Base-by-base conservation (phyloP, 1,140 invertebrate genomes). In the Platyura marginata region DNA sequence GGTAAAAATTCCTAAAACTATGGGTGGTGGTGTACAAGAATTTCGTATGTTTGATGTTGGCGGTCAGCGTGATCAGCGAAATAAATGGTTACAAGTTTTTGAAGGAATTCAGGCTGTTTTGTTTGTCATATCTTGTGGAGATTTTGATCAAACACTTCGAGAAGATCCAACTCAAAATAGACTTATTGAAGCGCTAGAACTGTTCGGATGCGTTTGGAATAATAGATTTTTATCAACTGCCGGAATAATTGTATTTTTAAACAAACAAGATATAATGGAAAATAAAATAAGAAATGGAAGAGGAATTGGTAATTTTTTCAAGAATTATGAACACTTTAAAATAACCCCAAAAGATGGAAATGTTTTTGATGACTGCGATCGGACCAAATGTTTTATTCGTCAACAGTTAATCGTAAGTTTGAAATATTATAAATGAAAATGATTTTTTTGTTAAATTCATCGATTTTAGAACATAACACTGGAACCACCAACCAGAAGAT, bases 1-100 rank as follows among this genome's bases (percentile, higher is more conserved):
- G 51, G 71, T 81, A 22, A 70, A 75, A 56, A 63, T 80, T 10
- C 75, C 77, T 5, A 73, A 69, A 54, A 66, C 68, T 39, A 72
- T 75, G 63, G 75, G 76, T 2, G 75, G 74, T 9, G 74, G 74
- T 2, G 56, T 61, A 15, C 75, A 79, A 47, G 65, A 70, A 18
- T 81, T 83, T 56, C 78, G 74, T 66, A 79, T 82, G 79, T 81
- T 75, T 48, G 80, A 83, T 50, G 79, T 82, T 1, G 80, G 80
- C 1, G 86, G 86, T 0, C 86, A 90, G 60, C 62, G 79, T 45
- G 83, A 83, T 10, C 80, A 88, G 55, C 62, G 84, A 20, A 79
- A 78, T 49, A 85, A 85, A 57, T 87, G 83, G 84, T 85, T 84
- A 46, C 77, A 81, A 56, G 78, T 81, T 2, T 87, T 88, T 53